Percentiles rank a stretch among this genome's conserved stretches.
These are phyloP conservation scores for Knipowitschia caucasica DNA, from an alignment of 2,797 vertebrate species.

Conservation along the genomic window DNA sequence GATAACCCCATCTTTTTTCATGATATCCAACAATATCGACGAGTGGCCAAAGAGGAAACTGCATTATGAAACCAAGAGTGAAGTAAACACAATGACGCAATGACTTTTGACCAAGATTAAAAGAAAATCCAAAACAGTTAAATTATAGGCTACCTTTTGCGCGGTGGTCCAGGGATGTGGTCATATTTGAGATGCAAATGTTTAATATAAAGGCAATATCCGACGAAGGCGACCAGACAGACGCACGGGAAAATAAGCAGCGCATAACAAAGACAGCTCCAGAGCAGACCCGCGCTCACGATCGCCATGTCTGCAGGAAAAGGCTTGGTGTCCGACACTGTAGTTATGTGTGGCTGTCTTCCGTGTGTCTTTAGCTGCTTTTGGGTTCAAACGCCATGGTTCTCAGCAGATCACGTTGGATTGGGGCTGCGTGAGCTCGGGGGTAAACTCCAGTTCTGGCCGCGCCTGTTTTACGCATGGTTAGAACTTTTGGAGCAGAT, in stretches of 20 bases:
- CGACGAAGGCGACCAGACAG: conserved; percentile 52
- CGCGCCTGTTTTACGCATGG: too few relatives aligned
- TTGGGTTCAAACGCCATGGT: too few relatives aligned
- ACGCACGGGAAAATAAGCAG: conserved; percentile 25
- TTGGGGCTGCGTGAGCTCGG: too few relatives aligned
- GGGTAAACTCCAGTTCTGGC: too few relatives aligned
- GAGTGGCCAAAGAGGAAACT: conserved; percentile 5
- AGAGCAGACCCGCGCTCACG: not conserved
- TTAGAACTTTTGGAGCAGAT: too few relatives aligned
- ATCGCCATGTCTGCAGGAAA: conserved; percentile 53
- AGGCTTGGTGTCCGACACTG: too few relatives aligned
- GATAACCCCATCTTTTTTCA: not conserved
- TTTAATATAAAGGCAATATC: conserved; percentile 78
- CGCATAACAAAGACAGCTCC: not conserved
- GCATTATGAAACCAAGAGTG: not conserved
- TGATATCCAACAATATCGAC: not conserved
- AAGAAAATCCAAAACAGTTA: too few relatives aligned
- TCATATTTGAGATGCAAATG: conserved; percentile 81
- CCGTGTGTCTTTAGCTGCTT: too few relatives aligned
- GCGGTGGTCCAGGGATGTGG: conserved; percentile 85
- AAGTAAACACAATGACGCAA: too few relatives aligned
- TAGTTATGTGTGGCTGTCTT: too few relatives aligned
- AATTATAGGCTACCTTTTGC: conserved; percentile 73
- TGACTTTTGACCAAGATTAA: too few relatives aligned
- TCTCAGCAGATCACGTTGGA: too few relatives aligned